Base-by-base conservation (phyloP, 2,113 vertebrate species). In the Nothobranchius furzeri region DNA sequence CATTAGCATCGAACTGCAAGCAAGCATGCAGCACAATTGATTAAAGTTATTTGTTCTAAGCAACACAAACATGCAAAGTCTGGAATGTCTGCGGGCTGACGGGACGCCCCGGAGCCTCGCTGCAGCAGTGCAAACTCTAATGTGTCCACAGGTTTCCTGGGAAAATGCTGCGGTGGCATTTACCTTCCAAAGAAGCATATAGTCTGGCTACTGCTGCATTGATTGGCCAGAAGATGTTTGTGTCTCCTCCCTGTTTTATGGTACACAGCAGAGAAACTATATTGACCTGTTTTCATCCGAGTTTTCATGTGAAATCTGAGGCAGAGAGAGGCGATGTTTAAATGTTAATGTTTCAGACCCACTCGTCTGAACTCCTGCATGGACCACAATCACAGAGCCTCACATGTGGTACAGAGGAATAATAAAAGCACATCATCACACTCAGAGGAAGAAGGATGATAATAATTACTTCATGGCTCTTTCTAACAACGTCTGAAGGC, bases 161-260 rank as follows among this genome's bases (percentile, higher is more conserved):
- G 14, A 43, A 45, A 58, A 50, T 20, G 25, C 43, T 52, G 12
- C 48, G 68, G 25, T 47, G 52, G 24, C 3, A 49, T 75, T 49
- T 7, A 12, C 56, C n/a, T 40, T 24, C 5, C 3, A 47, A 9
- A 51, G 58, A 78, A 47, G 48, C 30, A 36, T 51, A 35, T 3
- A 60, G 9, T 54, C 53, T 47, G 25, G 47, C 53, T 42, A 65
- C 17, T 59, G 13, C 2, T 25, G 17, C 48, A 74, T 25, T 76
- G 70, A 87, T 87, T 87, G 84, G 78, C 55, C 50, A 52, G 24
- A 64, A 37, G 56, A 73, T 9, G 60, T 36, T 60, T 49, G 7
- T 80, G 82, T 82, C 82, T 80, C 87, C 83, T 82, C 79, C 82
- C 79, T 77, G 72, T 30, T 67, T 80, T 48, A 73, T 54, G 56